Evolutionary conservation across 1,140 invertebrate species (phyloP), one percentile per base, ranked within the genome.

Genomic region (Neodiprion lecontei): DNA sequence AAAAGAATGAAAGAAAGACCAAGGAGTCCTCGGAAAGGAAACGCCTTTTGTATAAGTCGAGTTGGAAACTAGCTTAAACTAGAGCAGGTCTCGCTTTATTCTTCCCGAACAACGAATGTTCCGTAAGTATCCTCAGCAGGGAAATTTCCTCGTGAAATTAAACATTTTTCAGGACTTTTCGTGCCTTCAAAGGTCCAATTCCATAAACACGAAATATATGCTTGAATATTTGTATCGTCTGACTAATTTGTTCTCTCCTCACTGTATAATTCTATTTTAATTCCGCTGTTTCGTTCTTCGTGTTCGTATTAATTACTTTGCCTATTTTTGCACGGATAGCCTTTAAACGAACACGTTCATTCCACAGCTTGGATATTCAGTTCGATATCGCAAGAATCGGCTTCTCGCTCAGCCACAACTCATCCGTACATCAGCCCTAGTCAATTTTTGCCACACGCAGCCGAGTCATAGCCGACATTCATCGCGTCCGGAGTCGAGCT

Each of bases 401-500:
- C 28, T 40, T 40, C 28, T 40, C 28, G 28, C 28, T 40, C 28
- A 40, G 28, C 28, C 28, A 40, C 5, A 40, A 40, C 28, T 40
- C 28, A 40, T 40, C 28, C 28, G 0, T 40, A 40, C 28, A 40
- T 40, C 28, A 40, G 28, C 28, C 28, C 28, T 40, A 40, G 28
- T 40, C 1, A 66, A 67, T 40, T 28, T n/a, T 53, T 7, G 80
- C 78, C 80, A 79, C 82, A 79, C 77, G 73, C 79, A 76, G 53
- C 40, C 74, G 75, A 77, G 79, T 83, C 75, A 77, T 21, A 69
- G 21, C 74, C 77, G 74, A 76, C 78, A 81, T 40, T 40, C 28
- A 40, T 40, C 28, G 28, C 80, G 81, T 79, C 82, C 74, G 72
- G 28, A 72, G 72, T 73, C 73, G 75, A 40, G 28, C 5, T 40